phyloP scores from a whole-genome alignment of 2,888 invertebrate species.

The Acrobasis consociella region DNA sequence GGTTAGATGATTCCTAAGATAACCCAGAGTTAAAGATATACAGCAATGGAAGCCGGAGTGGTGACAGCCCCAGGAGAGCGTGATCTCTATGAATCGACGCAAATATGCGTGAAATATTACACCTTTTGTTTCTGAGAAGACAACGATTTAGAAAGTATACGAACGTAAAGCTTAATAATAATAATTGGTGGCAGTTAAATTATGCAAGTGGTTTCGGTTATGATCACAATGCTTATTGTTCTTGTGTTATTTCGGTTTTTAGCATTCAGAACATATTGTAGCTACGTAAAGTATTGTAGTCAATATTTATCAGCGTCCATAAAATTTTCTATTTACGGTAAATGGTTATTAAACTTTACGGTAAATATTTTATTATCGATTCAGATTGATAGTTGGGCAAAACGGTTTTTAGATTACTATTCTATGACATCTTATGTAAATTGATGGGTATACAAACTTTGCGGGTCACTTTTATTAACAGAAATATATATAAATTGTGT shows the following conservation, averaged over 20 bases:
- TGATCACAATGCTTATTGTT: slow-evolving; percentile 15
- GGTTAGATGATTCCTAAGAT: no score
- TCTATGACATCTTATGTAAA: not conserved
- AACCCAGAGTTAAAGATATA: no score
- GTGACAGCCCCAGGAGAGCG: slow-evolving; percentile 29
- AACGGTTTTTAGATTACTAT: not conserved
- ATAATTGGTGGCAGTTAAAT: slow-evolving; percentile 16
- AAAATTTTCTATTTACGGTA: no score
- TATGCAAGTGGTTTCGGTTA: slow-evolving; percentile 19
- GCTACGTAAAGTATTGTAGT: no score
- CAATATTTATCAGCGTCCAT: no score
- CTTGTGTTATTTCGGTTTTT: not conserved
- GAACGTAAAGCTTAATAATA: slow-evolving; percentile 15
- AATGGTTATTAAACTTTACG: no score
- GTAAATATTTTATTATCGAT: no score
- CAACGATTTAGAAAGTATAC: slow-evolving; percentile 44
- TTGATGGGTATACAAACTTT: no score
- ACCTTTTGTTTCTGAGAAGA: slow-evolving; percentile 39
- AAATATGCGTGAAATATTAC: slow-evolving; percentile 43
- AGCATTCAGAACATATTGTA: not conserved
- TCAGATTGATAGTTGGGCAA: not conserved
- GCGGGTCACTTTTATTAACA: no score
- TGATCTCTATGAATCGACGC: slow-evolving; percentile 44
- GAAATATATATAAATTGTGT: no score
- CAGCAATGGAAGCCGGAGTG: not conserved